Base-by-base conservation (phyloP, 2,113 vertebrate genomes). In the Neotoma lepida region DNA sequence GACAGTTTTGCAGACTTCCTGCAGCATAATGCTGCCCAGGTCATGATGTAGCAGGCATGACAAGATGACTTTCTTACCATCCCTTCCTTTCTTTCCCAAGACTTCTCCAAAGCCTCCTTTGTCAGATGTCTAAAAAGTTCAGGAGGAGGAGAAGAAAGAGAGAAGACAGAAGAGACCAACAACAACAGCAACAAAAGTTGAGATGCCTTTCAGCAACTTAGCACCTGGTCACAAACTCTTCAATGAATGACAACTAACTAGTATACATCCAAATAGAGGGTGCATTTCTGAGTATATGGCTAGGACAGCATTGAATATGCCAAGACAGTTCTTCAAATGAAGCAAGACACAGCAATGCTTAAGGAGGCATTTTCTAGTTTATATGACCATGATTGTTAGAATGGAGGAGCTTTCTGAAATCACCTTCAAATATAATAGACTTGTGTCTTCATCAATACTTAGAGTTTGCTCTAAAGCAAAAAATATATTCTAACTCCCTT, bases 1-100 rank as follows among this genome's bases (percentile, higher is more conserved):
- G 30, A 73, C 24, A 68, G 77, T 54, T 82, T 96, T 46, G 49
- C 33, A 92, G 77, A 54, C 44, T 88, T 24, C 24, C 77, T 73
- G 20, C 28, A 92, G 35, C 3, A 41, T 26, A 20, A 51, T 51
- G 17, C 7, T 8, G 14, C 80, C 12, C 56, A 51, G 9, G 8
- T 8, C 9, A 2, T 18, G 10, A 26, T 63, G 1, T 1, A 28
- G 35, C 20, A 28, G 49, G 7, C 15, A 2, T 13, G 22, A 58
- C 26, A 66, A 51, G 18, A 41, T 30, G 17, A 54, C 54, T 51
- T 91, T 44, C 54, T 28, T 63, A n/a, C 68, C 41, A 63, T 18
- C 2, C 20, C 26, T n/a, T 13, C 4, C 46, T 8, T 63, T 5
- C 49, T 54, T 33, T 54, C 61, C 12, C 46, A 26, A 64, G 9